Evolutionary conservation across 2,797 vertebrate genomes (phyloP), one percentile per base, ranked within the genome.

Genomic region (Ctenosaura bakeri): DNA sequence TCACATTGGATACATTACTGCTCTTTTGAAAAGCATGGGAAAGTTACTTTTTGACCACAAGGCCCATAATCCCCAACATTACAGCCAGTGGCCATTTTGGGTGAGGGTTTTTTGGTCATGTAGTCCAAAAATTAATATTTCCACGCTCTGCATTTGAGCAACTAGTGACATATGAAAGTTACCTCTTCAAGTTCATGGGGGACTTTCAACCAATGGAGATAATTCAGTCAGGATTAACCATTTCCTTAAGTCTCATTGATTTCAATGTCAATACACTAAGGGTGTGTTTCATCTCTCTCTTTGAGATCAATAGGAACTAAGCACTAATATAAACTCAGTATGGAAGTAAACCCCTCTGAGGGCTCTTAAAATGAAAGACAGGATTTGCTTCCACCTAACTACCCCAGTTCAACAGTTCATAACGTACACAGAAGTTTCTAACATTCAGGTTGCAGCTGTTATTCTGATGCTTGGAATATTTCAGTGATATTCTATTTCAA

Each of bases 231-330:
- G 26, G 46, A 26, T 76, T 74, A 88, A 74, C 87, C n/a, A 52
- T n/a, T 71, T 59, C 35, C 46, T 9, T 59, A 73, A 79, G 76
- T 73, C 46, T 56, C 50, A 80, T 56, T 89, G 50, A 59, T 86
- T 80, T 80, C 54, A 90, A 22, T 83, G 42, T 50, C 69, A 83
- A 24, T 62, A 83, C 42, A 4, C 82, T 87, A 62, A 46, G 59
- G 50, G 77, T 38, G 9, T 56, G 35, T 35, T 46, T 42, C 50
- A 16, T 4, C 9, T 69, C 8, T 79, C 35, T 32, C 7, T 59
- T 86, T 80, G 89, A 90, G 79, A 85, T 80, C 76, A 85, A 69
- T 80, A 32, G 35, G 35, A 85, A 38, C 42, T 78, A 64, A 76
- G 20, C n/a, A 38, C 38, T 83, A 64, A 77, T 9, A 24, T 29